Percentiles rank a stretch among this genome's conserved stretches.
Evolutionary conservation across 2,888 invertebrate genomes (phyloP).

Genomic region (Microdon myrmicae): DNA sequence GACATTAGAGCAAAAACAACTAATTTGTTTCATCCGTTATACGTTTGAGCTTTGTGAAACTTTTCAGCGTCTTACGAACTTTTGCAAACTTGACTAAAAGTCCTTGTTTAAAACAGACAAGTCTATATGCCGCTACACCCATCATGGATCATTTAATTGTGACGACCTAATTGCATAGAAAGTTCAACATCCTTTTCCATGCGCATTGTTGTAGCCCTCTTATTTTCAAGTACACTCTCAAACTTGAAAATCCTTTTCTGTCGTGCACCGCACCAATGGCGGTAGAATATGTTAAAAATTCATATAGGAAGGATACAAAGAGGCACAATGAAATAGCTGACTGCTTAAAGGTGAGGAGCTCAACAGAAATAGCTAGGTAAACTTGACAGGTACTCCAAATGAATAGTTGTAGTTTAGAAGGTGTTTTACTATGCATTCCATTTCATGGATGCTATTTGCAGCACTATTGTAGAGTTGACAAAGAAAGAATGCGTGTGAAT

Average conservation of each 20-base stretch:
- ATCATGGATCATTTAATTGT: slow-evolving; percentile 29
- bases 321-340: slow-evolving; percentile 28
- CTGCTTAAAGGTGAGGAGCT: slow-evolving; percentile 48
- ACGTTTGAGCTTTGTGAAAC: slow-evolving; percentile 34
- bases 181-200: slow-evolving; percentile 28
- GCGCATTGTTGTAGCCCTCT: neutral
- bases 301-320: neutral
- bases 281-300: neutral
- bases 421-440: slow-evolving; percentile 21
- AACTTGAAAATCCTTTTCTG: too few relatives aligned
- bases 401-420: slow-evolving; percentile 42
- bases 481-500: too few relatives aligned
- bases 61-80: too few relatives aligned
- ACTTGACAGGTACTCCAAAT: slow-evolving; percentile 49
- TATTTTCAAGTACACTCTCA: too few relatives aligned
- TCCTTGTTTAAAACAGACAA: too few relatives aligned
- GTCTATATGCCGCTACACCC: too few relatives aligned
- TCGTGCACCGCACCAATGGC: too few relatives aligned
- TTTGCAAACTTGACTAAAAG: too few relatives aligned
- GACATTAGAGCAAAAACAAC: slow-evolving; percentile 39
- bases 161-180: slow-evolving; percentile 50
- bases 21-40: slow-evolving; percentile 32
- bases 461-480: slow-evolving; percentile 12
- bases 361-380: slow-evolving; percentile 52
- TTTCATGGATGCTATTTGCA: neutral